Conservation (phyloP, 2,888 invertebrate genomes). For the Xanthia togata region DNA sequence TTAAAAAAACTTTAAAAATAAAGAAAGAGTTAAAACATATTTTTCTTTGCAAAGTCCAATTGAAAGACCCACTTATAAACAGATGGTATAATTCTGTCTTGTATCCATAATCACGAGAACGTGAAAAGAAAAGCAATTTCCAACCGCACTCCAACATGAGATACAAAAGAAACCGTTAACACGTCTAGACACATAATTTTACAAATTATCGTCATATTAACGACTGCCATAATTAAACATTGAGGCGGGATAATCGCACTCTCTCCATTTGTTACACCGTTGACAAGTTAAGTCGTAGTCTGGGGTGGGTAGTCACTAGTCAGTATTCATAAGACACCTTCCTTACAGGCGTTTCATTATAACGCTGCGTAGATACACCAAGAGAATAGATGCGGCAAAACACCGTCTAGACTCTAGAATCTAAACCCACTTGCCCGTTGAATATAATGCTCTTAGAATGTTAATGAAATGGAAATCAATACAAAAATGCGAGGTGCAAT, state of each 20-base stretch:
- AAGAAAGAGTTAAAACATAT: not conserved
- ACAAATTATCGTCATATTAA: constrained; percentile 62
- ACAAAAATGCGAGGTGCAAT: constrained; percentile 60
- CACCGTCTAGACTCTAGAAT: constrained; percentile 70
- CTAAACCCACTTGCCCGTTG: constrained; percentile 41
- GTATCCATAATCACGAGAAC: constrained; percentile 11
- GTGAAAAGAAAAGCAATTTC: constrained; percentile 41
- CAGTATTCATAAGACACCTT: constrained; percentile 88
- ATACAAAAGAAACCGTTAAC: constrained; percentile 54
- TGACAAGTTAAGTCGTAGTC: constrained; percentile 87
- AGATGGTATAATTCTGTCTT: constrained; percentile 7
- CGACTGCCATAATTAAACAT: constrained; percentile 77
- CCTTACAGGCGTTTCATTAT: constrained; percentile 73
- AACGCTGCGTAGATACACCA: constrained; percentile 69
- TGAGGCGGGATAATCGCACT: constrained; percentile 76
- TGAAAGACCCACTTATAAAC: not conserved
- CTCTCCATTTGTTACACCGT: constrained; percentile 83
- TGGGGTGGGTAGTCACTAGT: constrained; percentile 82
- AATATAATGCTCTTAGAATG: constrained; percentile 67
- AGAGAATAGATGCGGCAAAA: constrained; percentile 69
- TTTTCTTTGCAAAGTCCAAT: not conserved
- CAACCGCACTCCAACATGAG: constrained; percentile 12
- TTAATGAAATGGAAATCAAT: constrained; percentile 68
- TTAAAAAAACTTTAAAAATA: not conserved
- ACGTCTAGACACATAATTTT: constrained; percentile 61